These are phyloP conservation scores for Melanchra persicariae DNA, from an alignment of 2,888 invertebrate genomes.

Conservation along the genomic window DNA sequence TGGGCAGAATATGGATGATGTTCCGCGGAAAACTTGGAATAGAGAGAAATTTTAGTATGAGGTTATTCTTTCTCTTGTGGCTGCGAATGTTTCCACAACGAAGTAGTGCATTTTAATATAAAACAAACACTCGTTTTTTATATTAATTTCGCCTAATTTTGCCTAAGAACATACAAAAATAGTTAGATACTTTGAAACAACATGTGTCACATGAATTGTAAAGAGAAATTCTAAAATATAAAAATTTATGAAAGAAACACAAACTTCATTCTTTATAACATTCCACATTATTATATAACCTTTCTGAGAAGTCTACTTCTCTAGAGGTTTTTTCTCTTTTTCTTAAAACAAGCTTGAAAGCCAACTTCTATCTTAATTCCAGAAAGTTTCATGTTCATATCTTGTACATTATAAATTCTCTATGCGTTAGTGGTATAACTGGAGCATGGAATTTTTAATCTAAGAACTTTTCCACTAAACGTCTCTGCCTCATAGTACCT, in stretches of 20 bases:
- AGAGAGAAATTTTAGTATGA: constrained; percentile 3
- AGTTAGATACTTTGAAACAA: background rate
- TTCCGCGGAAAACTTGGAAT: constrained; percentile 27
- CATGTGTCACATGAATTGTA: background rate
- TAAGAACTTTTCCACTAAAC: constrained; percentile 70
- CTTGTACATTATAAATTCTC: constrained; percentile 74
- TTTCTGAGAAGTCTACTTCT: background rate
- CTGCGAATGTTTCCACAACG: background rate
- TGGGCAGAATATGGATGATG: constrained; percentile 45
- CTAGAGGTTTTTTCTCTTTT: constrained; percentile 11
- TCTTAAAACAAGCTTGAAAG: background rate
- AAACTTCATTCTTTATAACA: background rate
- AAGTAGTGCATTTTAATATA: too few relatives aligned
- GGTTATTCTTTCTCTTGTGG: background rate
- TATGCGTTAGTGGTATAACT: constrained; percentile 70
- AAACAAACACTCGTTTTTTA: too few relatives aligned
- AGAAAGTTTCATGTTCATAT: constrained; percentile 43
- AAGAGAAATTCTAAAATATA: background rate
- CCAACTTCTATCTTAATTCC: constrained; percentile 30
- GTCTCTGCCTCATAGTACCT: constrained; percentile 57
- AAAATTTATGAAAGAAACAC: background rate
- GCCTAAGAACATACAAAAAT: background rate
- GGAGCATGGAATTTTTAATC: constrained; percentile 80
- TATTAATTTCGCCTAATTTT: too few relatives aligned
- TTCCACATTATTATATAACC: constrained; percentile 12